Conservation (phyloP, 2,797 vertebrate genomes). For the Enteromius afrohamiltoni region DNA sequence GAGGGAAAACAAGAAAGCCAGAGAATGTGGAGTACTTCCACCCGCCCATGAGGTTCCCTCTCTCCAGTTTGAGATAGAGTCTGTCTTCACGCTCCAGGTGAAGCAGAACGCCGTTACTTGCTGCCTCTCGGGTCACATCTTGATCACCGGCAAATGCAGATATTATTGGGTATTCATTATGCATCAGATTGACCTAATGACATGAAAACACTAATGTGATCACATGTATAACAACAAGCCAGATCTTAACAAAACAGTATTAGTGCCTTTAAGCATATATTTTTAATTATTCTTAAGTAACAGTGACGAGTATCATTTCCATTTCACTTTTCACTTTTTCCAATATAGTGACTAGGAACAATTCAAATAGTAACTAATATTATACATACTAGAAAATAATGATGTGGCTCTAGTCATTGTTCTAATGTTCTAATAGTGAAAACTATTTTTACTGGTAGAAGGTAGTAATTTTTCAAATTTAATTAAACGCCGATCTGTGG, state of each 20-base stretch:
- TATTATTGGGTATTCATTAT: conserved; percentile 88
- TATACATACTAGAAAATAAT: background rate
- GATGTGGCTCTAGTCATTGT: background rate
- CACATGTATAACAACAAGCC: background rate
- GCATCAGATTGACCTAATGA: conserved; percentile 87
- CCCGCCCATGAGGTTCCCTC: conserved; percentile 90
- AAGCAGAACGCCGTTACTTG: conserved; percentile 87
- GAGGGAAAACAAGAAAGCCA: conserved; percentile 88
- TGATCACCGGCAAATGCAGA: conserved; percentile 90
- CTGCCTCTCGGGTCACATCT: conserved; percentile 88
- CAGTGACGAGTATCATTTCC: background rate
- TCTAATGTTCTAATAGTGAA: background rate
- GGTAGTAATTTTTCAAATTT: background rate
- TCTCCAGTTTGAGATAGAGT: conserved; percentile 88
- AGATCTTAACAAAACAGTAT: background rate
- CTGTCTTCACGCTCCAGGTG: conserved; percentile 88
- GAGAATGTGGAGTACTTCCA: conserved; percentile 93
- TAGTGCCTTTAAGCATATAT: background rate
- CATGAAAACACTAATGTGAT: background rate
- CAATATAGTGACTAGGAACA: background rate
- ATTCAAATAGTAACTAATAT: background rate
- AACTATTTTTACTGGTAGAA: background rate
- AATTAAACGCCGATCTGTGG: background rate
- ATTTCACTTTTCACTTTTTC: background rate
- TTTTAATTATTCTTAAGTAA: background rate